A percentile compares a stretch with the other conserved stretches of the same genome.
Conservation (phyloP, 2,113 vertebrate genomes). For the Pseudopipra pipra region DNA sequence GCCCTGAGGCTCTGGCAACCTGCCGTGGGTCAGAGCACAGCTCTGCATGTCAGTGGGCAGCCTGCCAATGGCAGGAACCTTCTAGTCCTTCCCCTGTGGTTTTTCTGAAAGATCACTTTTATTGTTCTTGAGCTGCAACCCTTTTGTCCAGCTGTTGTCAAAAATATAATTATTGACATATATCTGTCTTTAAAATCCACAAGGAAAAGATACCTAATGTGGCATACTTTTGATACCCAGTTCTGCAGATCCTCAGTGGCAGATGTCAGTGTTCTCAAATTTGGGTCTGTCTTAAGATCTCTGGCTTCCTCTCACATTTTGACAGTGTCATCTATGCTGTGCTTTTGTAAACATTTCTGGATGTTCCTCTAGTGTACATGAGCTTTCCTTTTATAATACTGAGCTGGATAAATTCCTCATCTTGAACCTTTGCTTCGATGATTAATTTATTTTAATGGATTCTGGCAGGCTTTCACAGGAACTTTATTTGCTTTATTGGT, state of each 20-base stretch:
- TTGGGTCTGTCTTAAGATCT: background rate
- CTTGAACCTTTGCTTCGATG: background rate
- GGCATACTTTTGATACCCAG: background rate
- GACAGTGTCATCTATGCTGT: background rate
- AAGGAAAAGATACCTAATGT: background rate
- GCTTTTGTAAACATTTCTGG: background rate
- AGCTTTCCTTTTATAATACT: background rate
- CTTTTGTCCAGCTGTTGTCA: background rate
- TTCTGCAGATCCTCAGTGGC: background rate
- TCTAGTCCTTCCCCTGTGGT: background rate
- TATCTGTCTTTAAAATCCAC: background rate
- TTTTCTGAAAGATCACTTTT: background rate
- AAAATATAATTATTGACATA: background rate
- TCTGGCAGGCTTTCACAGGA: constrained; percentile 40
- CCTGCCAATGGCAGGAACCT: background rate
- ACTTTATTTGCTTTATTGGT: constrained; percentile 30
- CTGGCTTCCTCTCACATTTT: background rate
- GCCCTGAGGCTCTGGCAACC: background rate
- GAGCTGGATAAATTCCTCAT: background rate
- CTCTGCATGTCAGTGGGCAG: background rate
- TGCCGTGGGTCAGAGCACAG: background rate
- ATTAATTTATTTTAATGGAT: constrained; percentile 41
- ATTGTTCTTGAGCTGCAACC: background rate
- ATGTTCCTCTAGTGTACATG: background rate
- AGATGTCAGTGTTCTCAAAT: background rate